A percentile compares a stretch with the other conserved stretches of the same genome.
These are phyloP conservation scores for Ptycholaimellus sp. DNA, from an alignment of 2,888 invertebrate species.

Conservation along the genomic window DNA sequence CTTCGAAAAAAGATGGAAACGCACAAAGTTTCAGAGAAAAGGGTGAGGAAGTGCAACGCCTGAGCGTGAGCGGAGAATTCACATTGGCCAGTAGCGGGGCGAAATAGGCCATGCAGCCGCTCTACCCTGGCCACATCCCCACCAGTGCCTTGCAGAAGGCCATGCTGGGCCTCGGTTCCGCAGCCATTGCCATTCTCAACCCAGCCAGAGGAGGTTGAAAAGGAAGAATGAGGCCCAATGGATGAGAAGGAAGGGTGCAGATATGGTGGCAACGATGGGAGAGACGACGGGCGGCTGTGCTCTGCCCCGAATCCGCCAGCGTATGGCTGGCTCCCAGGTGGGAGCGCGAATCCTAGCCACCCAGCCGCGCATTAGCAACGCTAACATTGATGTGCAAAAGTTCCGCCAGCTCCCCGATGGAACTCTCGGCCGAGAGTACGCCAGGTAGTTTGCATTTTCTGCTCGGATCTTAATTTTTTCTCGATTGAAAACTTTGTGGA, in stretches of 20 bases:
- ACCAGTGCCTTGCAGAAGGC: conserved; percentile 44
- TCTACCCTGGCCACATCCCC: conserved; percentile 27
- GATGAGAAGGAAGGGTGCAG: conserved; percentile 31
- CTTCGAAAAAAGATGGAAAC: no score
- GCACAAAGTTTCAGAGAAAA: no score
- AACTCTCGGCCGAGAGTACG: conserved; percentile 62
- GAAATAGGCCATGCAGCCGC: background rate
- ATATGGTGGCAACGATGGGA: conserved; percentile 80
- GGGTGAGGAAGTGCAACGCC: conserved; percentile 46
- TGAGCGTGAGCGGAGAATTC: conserved; percentile 2
- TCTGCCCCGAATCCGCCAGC: conserved; percentile 43
- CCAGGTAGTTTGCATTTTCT: conserved; percentile 28
- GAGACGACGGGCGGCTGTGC: conserved; percentile 58
- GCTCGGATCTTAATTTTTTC: background rate
- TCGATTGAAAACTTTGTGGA: background rate
- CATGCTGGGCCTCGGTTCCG: conserved; percentile 60
- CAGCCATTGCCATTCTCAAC: conserved; percentile 50
- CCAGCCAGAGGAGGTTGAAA: conserved; percentile 45
- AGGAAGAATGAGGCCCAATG: no score
- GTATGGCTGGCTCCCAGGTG: conserved; percentile 52
- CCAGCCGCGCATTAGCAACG: conserved; percentile 62
- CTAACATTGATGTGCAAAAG: conserved; percentile 47
- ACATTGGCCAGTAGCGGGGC: background rate
- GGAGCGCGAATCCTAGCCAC: conserved; percentile 47
- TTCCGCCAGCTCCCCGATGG: conserved; percentile 48